Conservation (phyloP, 2,888 invertebrate genomes). For the Tanytarsus gracilentus region DNA sequence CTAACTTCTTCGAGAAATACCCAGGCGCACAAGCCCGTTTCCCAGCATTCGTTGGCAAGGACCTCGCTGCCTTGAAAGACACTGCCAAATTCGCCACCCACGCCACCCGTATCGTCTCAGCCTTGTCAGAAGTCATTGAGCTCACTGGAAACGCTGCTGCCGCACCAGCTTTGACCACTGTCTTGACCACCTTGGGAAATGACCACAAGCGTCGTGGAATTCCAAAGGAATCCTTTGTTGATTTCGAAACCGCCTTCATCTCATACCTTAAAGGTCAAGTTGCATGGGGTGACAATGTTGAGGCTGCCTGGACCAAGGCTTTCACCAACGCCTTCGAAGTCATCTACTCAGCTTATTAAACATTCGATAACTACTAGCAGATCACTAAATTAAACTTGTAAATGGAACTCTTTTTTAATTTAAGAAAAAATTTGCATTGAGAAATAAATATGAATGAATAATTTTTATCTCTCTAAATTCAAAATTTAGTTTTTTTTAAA, state of each 20-base stretch:
- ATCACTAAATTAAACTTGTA: no score
- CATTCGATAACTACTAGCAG: no score
- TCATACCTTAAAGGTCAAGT: background rate
- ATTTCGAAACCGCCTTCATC: background rate
- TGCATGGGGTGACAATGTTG: constrained; percentile 3
- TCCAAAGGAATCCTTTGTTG: background rate
- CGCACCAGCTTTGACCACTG: background rate
- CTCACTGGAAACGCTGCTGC: background rate
- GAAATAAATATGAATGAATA: no score
- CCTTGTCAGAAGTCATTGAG: background rate
- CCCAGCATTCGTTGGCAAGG: background rate
- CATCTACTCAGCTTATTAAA: background rate
- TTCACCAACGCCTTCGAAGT: background rate
- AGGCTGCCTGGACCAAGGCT: background rate
- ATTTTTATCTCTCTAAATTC: no score
- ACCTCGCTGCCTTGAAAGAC: background rate
- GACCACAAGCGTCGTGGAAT: background rate
- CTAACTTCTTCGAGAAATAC: background rate
- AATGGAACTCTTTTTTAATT: no score
- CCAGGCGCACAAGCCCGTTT: background rate
- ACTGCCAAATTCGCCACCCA: background rate
- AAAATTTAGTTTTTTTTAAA: no score
- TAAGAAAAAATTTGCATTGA: no score
- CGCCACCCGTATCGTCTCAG: background rate
- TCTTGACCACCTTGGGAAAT: background rate